Evolutionary conservation across 2,888 invertebrate species (phyloP).

Genomic region (Alcis repandata): DNA sequence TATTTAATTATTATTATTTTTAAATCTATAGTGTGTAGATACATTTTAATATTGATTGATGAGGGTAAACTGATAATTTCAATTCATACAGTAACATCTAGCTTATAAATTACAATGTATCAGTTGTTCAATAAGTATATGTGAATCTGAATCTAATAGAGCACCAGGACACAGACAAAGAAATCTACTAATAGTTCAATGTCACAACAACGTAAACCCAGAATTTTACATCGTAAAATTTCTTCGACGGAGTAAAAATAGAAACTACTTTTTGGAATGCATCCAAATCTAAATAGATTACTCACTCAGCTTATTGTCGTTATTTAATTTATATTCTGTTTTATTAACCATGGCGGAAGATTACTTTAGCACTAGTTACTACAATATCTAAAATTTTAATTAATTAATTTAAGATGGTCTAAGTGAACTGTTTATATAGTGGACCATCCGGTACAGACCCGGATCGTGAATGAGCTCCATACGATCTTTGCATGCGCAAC

Average conservation of each 20-base stretch:
- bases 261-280: constrained; percentile 35
- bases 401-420: neutral
- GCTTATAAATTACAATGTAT: no score
- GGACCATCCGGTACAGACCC: constrained; percentile 28
- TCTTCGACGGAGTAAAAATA: constrained; percentile 30
- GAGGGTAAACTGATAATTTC: no score
- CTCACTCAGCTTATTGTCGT: constrained; percentile 47
- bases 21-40: no score
- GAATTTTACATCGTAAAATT: constrained; percentile 19
- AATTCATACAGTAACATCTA: no score
- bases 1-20: no score
- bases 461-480: constrained; percentile 33
- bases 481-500: constrained; percentile 21
- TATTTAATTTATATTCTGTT: constrained; percentile 44
- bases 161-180: neutral
- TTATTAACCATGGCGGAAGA: constrained; percentile 39
- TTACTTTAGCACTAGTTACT: constrained; percentile 1
- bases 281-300: constrained; percentile 36
- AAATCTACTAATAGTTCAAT: constrained; percentile 5
- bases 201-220: constrained; percentile 2
- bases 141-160: no score
- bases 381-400: neutral
- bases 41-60: no score
- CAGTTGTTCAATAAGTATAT: no score
- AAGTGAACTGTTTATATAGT: constrained; percentile 9